Base-by-base conservation (phyloP, 1,140 invertebrate species). In the Pseudachorutes palmiensis region DNA sequence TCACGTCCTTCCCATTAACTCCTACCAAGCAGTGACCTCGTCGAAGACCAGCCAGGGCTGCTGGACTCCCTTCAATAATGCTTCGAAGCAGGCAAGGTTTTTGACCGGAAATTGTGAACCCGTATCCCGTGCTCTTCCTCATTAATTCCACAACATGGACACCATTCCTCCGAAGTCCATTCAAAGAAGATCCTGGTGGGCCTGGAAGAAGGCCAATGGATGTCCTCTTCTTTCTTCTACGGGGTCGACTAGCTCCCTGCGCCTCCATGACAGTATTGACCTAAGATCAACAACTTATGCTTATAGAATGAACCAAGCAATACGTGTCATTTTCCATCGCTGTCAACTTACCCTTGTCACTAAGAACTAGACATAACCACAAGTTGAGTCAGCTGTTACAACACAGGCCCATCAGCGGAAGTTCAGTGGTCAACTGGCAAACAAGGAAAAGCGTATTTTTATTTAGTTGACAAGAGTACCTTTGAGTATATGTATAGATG, bases 81-180 rank as follows among this genome's bases (percentile, higher is more conserved):
- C 89, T 92, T 72, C 90, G 91, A 14, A 95, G 80, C 71, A 93
- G 87, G 77, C 91, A 94, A 0, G 92, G 92, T 72, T 91, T 88
- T 75, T 95, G 91, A 0, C 92, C 92, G n/a, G 91, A 93, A 71
- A 94, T 92, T 16, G 92, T 94, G 75, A 94, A 94, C 5, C 92
- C 92, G 78, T 91, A 94, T 9, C 91, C 92, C 74, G 90, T 89
- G 66, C 85, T 82, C 1, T 92, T 91, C 64, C 92, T 82, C 0
- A 85, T 82, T 9, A 97, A 85, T 75, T 96, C 90, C 24, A 96
- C 89, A 1, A 87, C 89, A 60, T 90, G 85, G 24, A 92, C 87
- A 3, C 88, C 64, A 36, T 62, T 71, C 22, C 70, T 58, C 59
- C 70, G 71, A 14, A 74, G 58, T n/a, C 70, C 70, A 49, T 31